Base-by-base conservation (phyloP, 2,797 vertebrate species). In the Delichon dasypus region DNA sequence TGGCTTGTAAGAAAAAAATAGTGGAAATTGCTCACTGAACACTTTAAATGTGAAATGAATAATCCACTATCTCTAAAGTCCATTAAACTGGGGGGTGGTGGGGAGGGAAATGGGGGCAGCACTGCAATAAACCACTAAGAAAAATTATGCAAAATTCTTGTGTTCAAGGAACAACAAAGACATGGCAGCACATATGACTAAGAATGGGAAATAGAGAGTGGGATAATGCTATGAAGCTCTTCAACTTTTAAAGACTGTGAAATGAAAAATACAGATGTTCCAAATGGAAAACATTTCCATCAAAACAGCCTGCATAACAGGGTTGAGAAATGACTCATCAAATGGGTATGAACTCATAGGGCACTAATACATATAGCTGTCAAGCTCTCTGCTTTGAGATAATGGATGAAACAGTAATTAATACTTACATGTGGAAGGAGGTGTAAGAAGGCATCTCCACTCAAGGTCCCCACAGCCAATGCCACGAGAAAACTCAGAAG, bases 401-500 rank as follows among this genome's bases (percentile, higher is more conserved):
- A 57, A 70, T 4, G 25, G 88, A 95, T 9, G 29, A 60, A 73
- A 67, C 3, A 45, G 38, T 75, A 94, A 44, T 78, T 73, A 83
- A 61, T 92, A 98, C 99, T 98, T 97, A 99, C 99, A 74, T 99
- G 99, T 21, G 99, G 99, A 94, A 99, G 98, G 71, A 99, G 99
- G 92, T 99, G 99, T 34, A 99, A 98, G 94, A 99, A 98, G 85
- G 99, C 99, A 87, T 99, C 99, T 64, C 99, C 99, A 57, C 99
- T 99, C 91, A 99, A 98, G 26, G 99, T 99, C 38, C 99, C 99
- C 42, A 99, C 99, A 1, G 99, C 99, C 95, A 99, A 92, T 6
- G 99, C 99, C 97, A 99, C 99, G 95, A 99, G 98, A 97, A 99
- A 99, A 97, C 99, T 99, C 85, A 99, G 98, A 42, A 99, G 98